Percentiles rank a stretch among this genome's conserved stretches.
Evolutionary conservation across 2,888 invertebrate genomes (phyloP).

Genomic region (Phasia obesa): DNA sequence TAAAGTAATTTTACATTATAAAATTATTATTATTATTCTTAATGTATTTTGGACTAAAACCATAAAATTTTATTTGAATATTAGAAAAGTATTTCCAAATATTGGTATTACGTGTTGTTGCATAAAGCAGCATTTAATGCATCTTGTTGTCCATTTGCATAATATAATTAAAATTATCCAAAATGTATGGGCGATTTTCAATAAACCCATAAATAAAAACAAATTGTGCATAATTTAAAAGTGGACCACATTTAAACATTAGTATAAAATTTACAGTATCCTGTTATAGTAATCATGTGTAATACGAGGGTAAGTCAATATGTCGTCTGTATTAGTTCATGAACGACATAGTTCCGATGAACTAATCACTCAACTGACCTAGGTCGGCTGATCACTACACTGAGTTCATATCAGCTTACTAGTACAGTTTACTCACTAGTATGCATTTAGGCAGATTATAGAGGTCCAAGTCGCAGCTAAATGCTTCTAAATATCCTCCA

Average conservation of each 20-base stretch:
- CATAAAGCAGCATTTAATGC: constrained; percentile 6
- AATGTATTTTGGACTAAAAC: neutral
- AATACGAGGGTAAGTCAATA: too few species aligned
- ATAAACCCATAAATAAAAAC: constrained; percentile 30
- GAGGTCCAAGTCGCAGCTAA: too few species aligned
- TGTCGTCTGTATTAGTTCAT: too few species aligned
- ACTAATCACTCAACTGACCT: too few species aligned
- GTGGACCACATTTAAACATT: constrained; percentile 12
- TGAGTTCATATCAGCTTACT: too few species aligned
- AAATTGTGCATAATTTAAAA: constrained; percentile 32
- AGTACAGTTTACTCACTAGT: too few species aligned
- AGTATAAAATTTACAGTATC: constrained; percentile 28
- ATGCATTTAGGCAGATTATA: too few species aligned
- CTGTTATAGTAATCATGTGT: neutral
- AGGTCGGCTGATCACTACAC: too few species aligned
- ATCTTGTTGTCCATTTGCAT: constrained; percentile 45
- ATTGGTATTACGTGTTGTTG: constrained; percentile 25
- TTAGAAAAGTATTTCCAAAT: neutral
- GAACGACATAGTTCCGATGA: too few species aligned
- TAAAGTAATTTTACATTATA: neutral
- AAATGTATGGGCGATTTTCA: constrained; percentile 28
- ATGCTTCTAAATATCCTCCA: too few species aligned
- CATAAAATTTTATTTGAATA: constrained; percentile 5
- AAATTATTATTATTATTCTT: neutral
- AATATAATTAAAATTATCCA: constrained; percentile 58